Evolutionary conservation across 2,113 vertebrate species (phyloP).

Genomic region (Rhodinocichla rosea): DNA sequence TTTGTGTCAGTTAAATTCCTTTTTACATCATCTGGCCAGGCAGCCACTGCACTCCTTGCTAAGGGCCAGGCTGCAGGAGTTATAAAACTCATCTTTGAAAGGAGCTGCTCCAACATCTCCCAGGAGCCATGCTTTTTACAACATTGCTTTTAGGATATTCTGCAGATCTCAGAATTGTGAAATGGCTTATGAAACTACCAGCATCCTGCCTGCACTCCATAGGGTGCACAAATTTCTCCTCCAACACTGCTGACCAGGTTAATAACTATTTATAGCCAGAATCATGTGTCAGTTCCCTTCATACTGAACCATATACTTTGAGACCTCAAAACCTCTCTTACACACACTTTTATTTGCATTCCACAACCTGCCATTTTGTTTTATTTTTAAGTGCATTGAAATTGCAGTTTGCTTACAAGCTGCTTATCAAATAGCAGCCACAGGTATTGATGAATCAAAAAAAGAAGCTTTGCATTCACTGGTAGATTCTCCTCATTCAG

Average conservation of each 20-base stretch:
- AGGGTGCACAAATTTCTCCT: not conserved
- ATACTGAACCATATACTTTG: not conserved
- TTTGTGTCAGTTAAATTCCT: not conserved
- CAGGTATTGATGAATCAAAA: not conserved
- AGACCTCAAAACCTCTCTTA: not conserved
- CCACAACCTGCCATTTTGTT: not conserved
- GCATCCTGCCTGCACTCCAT: not conserved
- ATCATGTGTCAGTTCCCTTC: not conserved
- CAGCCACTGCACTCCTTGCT: not conserved
- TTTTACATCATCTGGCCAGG: not conserved
- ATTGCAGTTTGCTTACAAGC: not conserved
- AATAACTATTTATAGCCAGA: not conserved
- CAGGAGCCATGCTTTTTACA: not conserved
- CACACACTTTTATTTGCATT: not conserved
- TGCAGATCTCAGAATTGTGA: not conserved
- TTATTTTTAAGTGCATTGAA: not conserved
- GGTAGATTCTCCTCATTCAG: not conserved
- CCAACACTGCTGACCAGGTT: not conserved
- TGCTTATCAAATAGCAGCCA: not conserved
- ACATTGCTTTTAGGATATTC: slow-evolving; percentile 28
- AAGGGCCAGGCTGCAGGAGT: not conserved
- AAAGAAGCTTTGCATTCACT: not conserved
- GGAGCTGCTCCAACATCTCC: not conserved
- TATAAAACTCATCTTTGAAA: not conserved
- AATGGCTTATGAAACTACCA: slow-evolving; percentile 17